Percentiles rank a stretch among this genome's conserved stretches.
These are phyloP conservation scores for Paratrypauchen microcephalus DNA, from an alignment of 2,797 vertebrate species.

Conservation along the genomic window DNA sequence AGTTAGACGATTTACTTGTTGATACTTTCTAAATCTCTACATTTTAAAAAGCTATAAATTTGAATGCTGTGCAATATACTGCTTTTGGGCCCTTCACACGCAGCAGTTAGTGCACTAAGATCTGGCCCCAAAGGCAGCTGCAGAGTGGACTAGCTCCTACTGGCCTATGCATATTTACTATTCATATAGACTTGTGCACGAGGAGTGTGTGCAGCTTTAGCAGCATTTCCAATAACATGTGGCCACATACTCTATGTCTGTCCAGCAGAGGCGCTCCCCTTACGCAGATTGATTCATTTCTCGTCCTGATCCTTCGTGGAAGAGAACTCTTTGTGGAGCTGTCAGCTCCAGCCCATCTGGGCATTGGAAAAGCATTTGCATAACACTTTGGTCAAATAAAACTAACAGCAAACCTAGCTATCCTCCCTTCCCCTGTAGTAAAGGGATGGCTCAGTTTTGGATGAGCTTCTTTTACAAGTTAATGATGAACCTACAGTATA, in stretches of 20 bases:
- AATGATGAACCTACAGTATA: not conserved
- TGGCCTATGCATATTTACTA: slow-evolving; percentile 33
- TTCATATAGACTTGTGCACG: slow-evolving; percentile 15
- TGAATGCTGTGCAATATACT: slow-evolving; percentile 43
- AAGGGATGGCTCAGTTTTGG: slow-evolving; percentile 27
- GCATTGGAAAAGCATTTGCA: slow-evolving; percentile 70
- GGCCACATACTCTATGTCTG: slow-evolving; percentile 45
- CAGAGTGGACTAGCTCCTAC: slow-evolving; percentile 17
- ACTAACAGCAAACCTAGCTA: slow-evolving; percentile 58
- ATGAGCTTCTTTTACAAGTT: not conserved
- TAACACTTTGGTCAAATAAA: slow-evolving; percentile 77
- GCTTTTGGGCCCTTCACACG: not conserved
- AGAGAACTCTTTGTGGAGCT: slow-evolving; percentile 64
- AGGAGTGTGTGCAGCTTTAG: slow-evolving; percentile 38
- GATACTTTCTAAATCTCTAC: not conserved
- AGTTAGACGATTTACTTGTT: slow-evolving; percentile 10
- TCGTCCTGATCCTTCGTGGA: slow-evolving; percentile 70
- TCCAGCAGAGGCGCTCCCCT: slow-evolving; percentile 52
- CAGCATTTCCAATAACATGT: slow-evolving; percentile 55
- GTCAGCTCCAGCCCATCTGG: slow-evolving; percentile 63
- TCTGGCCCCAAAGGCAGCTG: slow-evolving; percentile 23
- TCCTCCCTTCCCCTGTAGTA: slow-evolving; percentile 57
- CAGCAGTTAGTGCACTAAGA: slow-evolving; percentile 13
- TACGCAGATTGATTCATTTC: slow-evolving; percentile 66
- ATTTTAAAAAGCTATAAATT: not conserved